Base-by-base conservation (phyloP, 2,888 invertebrate species). In the Troides helena region DNA sequence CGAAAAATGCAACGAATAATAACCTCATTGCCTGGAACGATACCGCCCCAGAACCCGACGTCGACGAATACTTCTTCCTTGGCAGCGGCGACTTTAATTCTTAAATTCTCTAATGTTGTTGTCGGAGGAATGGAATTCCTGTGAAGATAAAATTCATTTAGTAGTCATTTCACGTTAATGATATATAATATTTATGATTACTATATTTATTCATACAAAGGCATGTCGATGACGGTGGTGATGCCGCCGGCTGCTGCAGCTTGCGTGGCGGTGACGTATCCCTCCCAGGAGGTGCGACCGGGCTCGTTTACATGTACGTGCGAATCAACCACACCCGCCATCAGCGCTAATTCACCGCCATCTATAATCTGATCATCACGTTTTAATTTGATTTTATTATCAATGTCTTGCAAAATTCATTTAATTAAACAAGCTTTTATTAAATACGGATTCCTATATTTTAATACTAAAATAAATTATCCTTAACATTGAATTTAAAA, bases 11-110 rank as follows among this genome's bases (percentile, higher is more conserved):
- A 14, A 14, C 14, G 14, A 46, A 10, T 30, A 53, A 50, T 62
- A 25, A 94, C 94, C 78, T 93, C 85, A 83, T 96, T 96, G 56
- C 93, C 94, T 10, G 95, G 95, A 58, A 95, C 88, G 0, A 96
- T 90, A 18, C 96, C 96, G 59, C 96, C 96, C 96, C 96, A 96
- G 85, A 96, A 96, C 18, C 94, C 96, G 50, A 96, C 94, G 80
- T 96, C 96, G 0, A 96, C 94, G 75, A 92, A 95, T 57, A 94
- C 87, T 76, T 94, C 93, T 64, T 93, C 94, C 66, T 86, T 85
- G 0, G 96, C 95, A 6, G 92, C 92, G 12, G 85, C 78, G 14
- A 93, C 89, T 85, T 96, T 96, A 3, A 84, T 82, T 78, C 92
- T 90, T 30, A 96, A 88, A 78, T 94, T 94, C 57, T 93, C 85